phyloP scores from a whole-genome alignment of 2,888 invertebrate species.

The Thereva nobilitata region DNA sequence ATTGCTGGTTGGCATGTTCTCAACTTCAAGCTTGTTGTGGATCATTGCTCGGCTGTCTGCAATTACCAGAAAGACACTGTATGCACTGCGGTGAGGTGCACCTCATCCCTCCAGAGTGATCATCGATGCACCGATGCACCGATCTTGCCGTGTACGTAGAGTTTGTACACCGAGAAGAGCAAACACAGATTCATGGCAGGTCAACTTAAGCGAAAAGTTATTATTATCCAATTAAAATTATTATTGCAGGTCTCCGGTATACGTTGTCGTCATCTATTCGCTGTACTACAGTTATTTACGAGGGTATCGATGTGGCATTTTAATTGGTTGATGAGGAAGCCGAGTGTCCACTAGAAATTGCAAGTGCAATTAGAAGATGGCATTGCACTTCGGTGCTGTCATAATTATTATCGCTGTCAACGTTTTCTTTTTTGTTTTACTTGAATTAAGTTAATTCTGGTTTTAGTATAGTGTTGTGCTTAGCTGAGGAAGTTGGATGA shows the following conservation, averaged over 20 bases:
- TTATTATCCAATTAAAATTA: slow-evolving; percentile 43
- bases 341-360: slow-evolving; percentile 2
- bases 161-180: neutral
- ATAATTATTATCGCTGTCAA: no score
- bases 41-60: slow-evolving; percentile 5
- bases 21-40: slow-evolving; percentile 6
- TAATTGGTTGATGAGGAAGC: slow-evolving; percentile 16
- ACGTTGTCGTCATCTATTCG: neutral
- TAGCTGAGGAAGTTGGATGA: no score
- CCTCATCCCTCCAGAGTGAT: neutral
- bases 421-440: no score
- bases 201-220: slow-evolving; percentile 31
- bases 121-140: neutral
- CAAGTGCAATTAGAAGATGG: neutral
- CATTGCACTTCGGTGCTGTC: neutral
- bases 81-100: neutral
- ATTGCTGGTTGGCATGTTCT: slow-evolving; percentile 32
- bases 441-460: no score
- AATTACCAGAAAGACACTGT: slow-evolving; percentile 7
- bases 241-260: slow-evolving; percentile 35
- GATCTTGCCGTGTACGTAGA: neutral
- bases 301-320: slow-evolving; percentile 19
- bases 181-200: slow-evolving; percentile 13
- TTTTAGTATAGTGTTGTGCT: no score
- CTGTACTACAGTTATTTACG: slow-evolving; percentile 12